Base-by-base conservation (phyloP, 1,140 invertebrate genomes). In the Zaprionus ornatus region DNA sequence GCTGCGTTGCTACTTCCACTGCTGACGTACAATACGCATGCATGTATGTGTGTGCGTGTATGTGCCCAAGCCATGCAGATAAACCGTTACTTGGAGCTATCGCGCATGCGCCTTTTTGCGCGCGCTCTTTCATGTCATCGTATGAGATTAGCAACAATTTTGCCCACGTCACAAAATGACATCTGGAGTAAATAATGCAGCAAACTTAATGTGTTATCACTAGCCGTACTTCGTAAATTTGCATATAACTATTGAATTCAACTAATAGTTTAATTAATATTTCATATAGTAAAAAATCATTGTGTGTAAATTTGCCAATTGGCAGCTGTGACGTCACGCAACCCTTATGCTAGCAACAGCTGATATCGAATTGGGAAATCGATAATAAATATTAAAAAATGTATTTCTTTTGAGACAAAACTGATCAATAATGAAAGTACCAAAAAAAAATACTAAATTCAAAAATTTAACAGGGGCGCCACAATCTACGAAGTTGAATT, bases 81-180 rank as follows among this genome's bases (percentile, higher is more conserved):
- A 50, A 74, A 74, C 78, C 66, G 61, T 79, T 74, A 79, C 64
- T 77, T 65, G 66, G 23, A 19, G 10, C 25, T 23, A 61, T 3
- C 45, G 70, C 75, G 77, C 77, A 80, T 69, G 77, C 54, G 32
- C 29, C 10, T 23, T 32, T 37, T 35, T 9, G 37, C 5, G 48
- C 50, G 35, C 29, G 27, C 57, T 61, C 65, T 21, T 50, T 23
- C 37, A 29, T 9, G 5, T 42, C 1, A 2, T 32, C 19, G n/a
- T 19, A 48, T 9, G 10, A 50, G 45, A 19, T 50, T 23, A 23
- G 19, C 10, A 12, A 23, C 19, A 50, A 4, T 13, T 19, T 23
- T 21, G 10, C 37, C 52, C 40, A n/a, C 37, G 37, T 40, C 37
- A 40, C 37, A 40, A 40, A 15, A n/a, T 32, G 3, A 32, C 9